Evolutionary conservation across 1,140 invertebrate species (phyloP).

Genomic region (Heliconius eleuchia): DNA sequence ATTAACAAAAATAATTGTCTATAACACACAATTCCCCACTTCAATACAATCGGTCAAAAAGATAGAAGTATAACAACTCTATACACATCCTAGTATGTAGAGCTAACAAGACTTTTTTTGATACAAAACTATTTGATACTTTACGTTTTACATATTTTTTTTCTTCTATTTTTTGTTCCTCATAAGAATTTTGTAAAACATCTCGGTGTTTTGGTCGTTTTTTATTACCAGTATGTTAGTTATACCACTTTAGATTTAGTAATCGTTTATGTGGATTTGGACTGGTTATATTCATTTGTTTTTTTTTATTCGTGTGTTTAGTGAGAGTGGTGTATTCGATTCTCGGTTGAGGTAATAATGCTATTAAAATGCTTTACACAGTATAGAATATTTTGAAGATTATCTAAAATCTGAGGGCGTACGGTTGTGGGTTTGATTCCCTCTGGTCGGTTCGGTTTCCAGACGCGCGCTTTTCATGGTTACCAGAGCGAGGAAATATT

Average conservation of each 20-base stretch:
- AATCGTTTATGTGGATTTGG: conserved; percentile 6
- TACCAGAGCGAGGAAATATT: too few species aligned
- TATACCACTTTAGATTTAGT: conserved; percentile 16
- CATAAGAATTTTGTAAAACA: conserved; percentile 52
- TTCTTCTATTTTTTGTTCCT: conserved; percentile 37
- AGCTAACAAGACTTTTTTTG: conserved; percentile 39
- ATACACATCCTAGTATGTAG: conserved; percentile 41
- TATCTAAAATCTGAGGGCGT: too few species aligned
- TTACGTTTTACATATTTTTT: conserved; percentile 24
- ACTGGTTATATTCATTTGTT: background rate
- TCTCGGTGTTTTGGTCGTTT: conserved; percentile 23
- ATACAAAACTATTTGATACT: conserved; percentile 21
- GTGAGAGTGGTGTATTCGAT: background rate
- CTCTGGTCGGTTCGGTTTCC: too few species aligned
- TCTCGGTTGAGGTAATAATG: background rate
- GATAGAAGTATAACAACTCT: conserved; percentile 34
- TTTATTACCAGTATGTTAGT: conserved; percentile 31
- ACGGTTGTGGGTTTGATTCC: too few species aligned
- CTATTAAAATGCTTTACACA: background rate
- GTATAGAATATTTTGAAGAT: too few species aligned
- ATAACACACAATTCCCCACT: background rate
- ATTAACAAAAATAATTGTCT: background rate
- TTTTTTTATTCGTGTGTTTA: background rate
- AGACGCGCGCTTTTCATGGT: too few species aligned
- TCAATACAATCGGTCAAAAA: background rate